A percentile compares a stretch with the other conserved stretches of the same genome.
Evolutionary conservation across 2,113 vertebrate species (phyloP).

Genomic region (Colinus virginianus): DNA sequence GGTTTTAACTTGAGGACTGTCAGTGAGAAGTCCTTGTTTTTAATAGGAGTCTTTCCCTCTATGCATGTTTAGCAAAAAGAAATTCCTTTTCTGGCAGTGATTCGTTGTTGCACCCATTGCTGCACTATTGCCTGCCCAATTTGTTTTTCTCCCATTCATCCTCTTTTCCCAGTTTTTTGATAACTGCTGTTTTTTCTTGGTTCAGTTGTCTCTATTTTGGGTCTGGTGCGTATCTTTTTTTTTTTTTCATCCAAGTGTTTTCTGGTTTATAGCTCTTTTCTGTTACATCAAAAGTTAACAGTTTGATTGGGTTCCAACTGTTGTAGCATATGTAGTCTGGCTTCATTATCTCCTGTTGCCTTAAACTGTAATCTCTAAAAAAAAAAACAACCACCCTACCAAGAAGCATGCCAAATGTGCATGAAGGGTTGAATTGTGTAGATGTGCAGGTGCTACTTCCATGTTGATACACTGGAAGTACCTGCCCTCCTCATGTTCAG

Average conservation of each 20-base stretch:
- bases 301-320: constrained; percentile 58
- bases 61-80: not conserved
- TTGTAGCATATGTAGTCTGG: constrained; percentile 62
- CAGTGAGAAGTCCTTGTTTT: not conserved
- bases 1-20: not conserved
- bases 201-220: not conserved
- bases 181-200: not conserved
- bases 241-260: not conserved
- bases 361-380: constrained; percentile 28
- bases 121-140: not conserved
- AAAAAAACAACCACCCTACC: not conserved
- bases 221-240: not conserved
- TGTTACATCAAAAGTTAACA: constrained; percentile 35
- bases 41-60: not conserved
- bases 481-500: rapidly evolving
- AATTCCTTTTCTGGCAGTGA: not conserved
- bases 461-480: not conserved
- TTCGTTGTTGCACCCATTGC: not conserved
- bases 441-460: not conserved
- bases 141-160: not conserved
- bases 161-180: not conserved
- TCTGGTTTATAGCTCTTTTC: constrained; percentile 12
- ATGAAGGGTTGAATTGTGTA: not conserved
- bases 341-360: constrained; percentile 44
- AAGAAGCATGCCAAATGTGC: not conserved